Percentiles rank a stretch among this genome's conserved stretches.
Conservation (phyloP, 2,797 vertebrate genomes). For the Pseudochirops cupreus region DNA sequence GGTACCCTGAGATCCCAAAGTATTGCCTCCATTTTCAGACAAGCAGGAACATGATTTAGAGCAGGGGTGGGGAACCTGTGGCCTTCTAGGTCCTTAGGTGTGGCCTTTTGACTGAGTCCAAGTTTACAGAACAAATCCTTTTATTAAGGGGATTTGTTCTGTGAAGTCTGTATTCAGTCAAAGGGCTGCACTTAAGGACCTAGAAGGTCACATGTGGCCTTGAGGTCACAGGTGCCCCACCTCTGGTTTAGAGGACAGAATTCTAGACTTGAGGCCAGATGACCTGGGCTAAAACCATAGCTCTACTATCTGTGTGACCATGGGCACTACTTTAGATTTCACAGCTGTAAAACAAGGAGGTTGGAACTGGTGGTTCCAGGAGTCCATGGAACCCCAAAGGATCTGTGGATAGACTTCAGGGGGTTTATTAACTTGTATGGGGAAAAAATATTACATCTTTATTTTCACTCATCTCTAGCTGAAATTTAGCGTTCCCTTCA, state of each 20-base stretch:
- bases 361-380: neutral
- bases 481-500: neutral
- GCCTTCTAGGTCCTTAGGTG: too few species aligned
- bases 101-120: too few species aligned
- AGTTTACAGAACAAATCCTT: too few species aligned
- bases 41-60: neutral
- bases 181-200: too few species aligned
- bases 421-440: neutral
- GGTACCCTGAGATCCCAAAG: neutral
- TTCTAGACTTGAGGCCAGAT: neutral
- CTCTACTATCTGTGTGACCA: neutral
- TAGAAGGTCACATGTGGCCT: too few species aligned
- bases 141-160: too few species aligned
- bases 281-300: neutral
- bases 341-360: neutral
- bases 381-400: neutral
- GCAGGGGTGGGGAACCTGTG: too few species aligned
- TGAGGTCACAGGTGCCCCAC: too few species aligned
- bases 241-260: neutral
- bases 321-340: neutral
- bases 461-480: neutral
- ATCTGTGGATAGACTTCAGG: neutral
- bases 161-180: too few species aligned
- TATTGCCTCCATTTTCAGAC: neutral
- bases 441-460: neutral